Evolutionary conservation across 2,888 invertebrate species (phyloP).

Genomic region (Reticulitermes lucifugus): DNA sequence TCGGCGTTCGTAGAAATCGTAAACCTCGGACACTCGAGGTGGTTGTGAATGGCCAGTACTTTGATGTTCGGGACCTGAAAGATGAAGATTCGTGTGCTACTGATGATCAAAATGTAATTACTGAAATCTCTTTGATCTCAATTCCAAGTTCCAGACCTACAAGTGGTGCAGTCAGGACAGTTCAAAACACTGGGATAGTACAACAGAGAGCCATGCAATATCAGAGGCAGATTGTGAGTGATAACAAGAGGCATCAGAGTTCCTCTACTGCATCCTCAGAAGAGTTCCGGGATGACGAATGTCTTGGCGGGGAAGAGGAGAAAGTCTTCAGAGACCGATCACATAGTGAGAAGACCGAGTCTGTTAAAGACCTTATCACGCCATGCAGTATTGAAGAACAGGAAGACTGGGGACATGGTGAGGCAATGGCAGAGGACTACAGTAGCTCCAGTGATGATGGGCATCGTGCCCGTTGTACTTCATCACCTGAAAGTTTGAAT

Average conservation of each 20-base stretch:
- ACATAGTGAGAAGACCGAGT: conserved; percentile 65
- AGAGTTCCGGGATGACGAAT: conserved; percentile 63
- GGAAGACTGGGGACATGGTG: conserved; percentile 70
- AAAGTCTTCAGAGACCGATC: conserved; percentile 78
- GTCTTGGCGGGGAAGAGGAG: conserved; percentile 74
- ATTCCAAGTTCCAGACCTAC: conserved; percentile 57
- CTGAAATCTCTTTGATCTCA: conserved; percentile 73
- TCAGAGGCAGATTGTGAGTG: conserved; percentile 63
- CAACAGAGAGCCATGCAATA: conserved; percentile 66
- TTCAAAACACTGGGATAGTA: conserved; percentile 64
- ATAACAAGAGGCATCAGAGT: conserved; percentile 56
- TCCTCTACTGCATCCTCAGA: conserved; percentile 58
- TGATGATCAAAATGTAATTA: conserved; percentile 72
- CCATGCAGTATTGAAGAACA: conserved; percentile 60
- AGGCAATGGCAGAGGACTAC: conserved; percentile 74
- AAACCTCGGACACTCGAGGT: conserved; percentile 77
- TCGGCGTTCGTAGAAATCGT: conserved; percentile 59
- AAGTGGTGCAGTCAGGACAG: conserved; percentile 44
- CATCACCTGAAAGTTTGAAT: conserved; percentile 36
- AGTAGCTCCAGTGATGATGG: conserved; percentile 66
- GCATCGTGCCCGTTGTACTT: neutral
- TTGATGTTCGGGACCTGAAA: conserved; percentile 79
- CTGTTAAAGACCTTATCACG: conserved; percentile 39
- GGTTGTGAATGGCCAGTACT: conserved; percentile 78
- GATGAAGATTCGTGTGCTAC: conserved; percentile 63